Percentiles rank a stretch among this genome's conserved stretches.
These are phyloP conservation scores for Neopelma chrysocephalum DNA, from an alignment of 2,797 vertebrate genomes.

Conservation along the genomic window DNA sequence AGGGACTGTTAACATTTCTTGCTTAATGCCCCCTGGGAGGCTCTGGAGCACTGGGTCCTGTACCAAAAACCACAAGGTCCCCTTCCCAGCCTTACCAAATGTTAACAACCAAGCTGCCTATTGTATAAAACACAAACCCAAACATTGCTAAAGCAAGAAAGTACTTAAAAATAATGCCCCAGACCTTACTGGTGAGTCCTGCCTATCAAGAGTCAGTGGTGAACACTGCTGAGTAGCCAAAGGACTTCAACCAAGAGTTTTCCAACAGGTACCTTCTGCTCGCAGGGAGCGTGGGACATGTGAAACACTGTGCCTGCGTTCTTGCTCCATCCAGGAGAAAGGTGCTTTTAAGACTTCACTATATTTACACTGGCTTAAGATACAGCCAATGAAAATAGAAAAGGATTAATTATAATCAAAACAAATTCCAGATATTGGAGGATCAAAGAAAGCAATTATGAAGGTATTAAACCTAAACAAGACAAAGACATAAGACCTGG, in stretches of 20 bases:
- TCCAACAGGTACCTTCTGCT: neutral
- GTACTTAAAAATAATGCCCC: neutral
- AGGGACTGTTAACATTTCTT: neutral
- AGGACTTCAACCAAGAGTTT: neutral
- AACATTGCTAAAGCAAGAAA: neutral
- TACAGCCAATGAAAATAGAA: neutral
- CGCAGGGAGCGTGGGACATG: rapidly evolving
- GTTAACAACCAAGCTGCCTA: neutral
- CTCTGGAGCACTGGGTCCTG: neutral
- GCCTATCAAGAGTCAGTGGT: neutral
- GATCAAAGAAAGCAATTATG: neutral
- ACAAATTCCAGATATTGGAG: neutral
- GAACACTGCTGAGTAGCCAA: neutral
- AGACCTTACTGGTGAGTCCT: neutral
- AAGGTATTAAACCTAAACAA: neutral
- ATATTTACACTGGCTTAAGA: neutral
- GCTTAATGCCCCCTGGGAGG: neutral
- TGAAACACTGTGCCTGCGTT: rapidly evolving
- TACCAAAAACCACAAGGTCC: neutral
- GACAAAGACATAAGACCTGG: neutral
- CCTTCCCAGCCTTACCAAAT: neutral
- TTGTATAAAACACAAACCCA: neutral
- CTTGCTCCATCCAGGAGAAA: neutral
- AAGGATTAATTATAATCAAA: neutral
- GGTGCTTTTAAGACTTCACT: neutral